Conservation (phyloP, 1,140 invertebrate species). For the Adoxophyes honmai region DNA sequence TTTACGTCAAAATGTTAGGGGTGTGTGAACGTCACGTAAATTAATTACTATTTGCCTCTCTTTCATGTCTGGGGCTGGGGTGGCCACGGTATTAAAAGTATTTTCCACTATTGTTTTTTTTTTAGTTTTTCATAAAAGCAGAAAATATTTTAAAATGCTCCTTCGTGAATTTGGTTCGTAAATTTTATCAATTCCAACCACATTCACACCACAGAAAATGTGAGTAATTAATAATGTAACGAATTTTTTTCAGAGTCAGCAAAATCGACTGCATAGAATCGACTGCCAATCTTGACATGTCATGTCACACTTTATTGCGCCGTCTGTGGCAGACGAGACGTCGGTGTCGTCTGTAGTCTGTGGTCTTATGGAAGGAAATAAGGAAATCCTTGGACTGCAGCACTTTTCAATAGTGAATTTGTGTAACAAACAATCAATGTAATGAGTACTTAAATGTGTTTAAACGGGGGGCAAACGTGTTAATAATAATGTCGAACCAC, state of each 20-base stretch:
- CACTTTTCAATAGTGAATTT: slow-evolving; percentile 58
- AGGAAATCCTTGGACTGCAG: slow-evolving; percentile 66
- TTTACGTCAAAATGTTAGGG: slow-evolving; percentile 12
- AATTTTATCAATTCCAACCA: no score
- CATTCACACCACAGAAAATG: no score
- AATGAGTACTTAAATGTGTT: slow-evolving; percentile 65
- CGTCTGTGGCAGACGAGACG: neutral
- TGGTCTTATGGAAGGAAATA: slow-evolving; percentile 33
- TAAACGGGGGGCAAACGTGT: slow-evolving; percentile 37
- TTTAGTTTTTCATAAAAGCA: no score
- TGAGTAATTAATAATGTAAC: no score
- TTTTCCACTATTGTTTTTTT: no score
- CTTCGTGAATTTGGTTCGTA: no score
- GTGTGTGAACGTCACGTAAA: neutral
- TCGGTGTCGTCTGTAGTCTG: slow-evolving; percentile 3
- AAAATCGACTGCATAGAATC: no score
- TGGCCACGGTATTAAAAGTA: no score
- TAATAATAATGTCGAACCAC: slow-evolving; percentile 67
- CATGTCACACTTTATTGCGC: neutral
- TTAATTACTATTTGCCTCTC: no score
- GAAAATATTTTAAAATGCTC: no score
- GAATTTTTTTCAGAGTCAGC: no score
- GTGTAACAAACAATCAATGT: slow-evolving; percentile 63
- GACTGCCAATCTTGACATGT: neutral
- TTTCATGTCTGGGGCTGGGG: no score